Percentiles rank a stretch among this genome's conserved stretches.
These are phyloP conservation scores for Oophaga pumilio DNA, from an alignment of 2,113 vertebrate genomes.

Conservation along the genomic window DNA sequence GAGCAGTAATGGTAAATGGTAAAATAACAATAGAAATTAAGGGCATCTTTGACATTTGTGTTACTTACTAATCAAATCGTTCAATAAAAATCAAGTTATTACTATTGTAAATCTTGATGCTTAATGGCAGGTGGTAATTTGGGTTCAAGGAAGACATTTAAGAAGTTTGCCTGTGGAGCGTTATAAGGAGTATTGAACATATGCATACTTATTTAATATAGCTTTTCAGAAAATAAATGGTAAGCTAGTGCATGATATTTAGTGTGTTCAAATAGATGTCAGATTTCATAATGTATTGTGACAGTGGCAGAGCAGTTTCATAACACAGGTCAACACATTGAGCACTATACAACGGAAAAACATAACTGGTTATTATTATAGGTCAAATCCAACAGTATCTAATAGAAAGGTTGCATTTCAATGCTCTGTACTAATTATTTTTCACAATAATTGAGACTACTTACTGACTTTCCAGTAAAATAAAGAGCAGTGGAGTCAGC, in stretches of 20 bases:
- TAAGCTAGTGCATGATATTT: neutral
- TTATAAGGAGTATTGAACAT: neutral
- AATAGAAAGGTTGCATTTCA: neutral
- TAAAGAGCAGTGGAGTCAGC: neutral
- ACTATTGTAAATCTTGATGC: neutral
- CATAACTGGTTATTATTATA: neutral
- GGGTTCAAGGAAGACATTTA: neutral
- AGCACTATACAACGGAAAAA: neutral
- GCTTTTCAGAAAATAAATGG: neutral
- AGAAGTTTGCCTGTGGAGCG: neutral
- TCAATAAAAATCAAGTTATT: neutral
- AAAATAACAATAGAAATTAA: neutral
- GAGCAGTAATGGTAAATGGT: too few species aligned
- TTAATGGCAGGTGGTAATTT: neutral
- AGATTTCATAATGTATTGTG: neutral
- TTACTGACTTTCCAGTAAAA: neutral
- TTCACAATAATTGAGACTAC: neutral
- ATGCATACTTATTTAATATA: neutral
- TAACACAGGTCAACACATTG: neutral
- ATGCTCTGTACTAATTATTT: neutral
- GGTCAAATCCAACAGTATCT: neutral
- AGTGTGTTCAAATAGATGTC: neutral
- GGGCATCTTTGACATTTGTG: neutral
- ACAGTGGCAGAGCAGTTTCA: neutral
- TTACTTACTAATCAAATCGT: neutral